phyloP scores from a whole-genome alignment of 2,888 invertebrate genomes.

The Cerceris ruficornis region DNA sequence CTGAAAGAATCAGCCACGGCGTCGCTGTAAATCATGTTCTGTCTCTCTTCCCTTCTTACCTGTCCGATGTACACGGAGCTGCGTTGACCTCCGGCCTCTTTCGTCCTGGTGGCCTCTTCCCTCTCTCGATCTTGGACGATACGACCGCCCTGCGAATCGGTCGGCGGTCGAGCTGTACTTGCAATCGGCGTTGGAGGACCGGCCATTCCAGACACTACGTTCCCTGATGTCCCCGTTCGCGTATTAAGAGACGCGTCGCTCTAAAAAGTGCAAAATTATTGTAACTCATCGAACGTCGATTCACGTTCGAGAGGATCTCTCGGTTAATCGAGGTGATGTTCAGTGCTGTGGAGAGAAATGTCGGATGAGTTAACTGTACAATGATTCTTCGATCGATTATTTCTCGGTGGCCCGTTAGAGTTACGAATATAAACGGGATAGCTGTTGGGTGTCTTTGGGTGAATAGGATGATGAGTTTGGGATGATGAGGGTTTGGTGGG shows the following conservation, averaged over 20 bases:
- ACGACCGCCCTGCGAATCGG: conserved; percentile 72
- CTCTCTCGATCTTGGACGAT: conserved; percentile 75
- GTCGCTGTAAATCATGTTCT: conserved; percentile 54
- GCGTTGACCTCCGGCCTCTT: conserved; percentile 76
- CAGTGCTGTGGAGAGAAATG: too few relatives aligned
- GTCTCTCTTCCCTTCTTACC: conserved; percentile 71
- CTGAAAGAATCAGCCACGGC: conserved; percentile 68
- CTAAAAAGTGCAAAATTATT: conserved; percentile 60
- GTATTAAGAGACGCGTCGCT: conserved; percentile 67
- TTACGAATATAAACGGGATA: too few relatives aligned
- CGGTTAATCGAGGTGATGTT: too few relatives aligned
- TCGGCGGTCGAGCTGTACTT: conserved; percentile 63
- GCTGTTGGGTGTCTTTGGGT: too few relatives aligned
- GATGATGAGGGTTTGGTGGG: too few relatives aligned
- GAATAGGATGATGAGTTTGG: too few relatives aligned
- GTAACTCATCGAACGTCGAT: too few relatives aligned
- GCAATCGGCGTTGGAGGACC: conserved; percentile 60
- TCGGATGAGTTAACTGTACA: too few relatives aligned
- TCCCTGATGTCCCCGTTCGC: conserved; percentile 56
- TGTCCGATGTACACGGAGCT: conserved; percentile 79
- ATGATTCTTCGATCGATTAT: too few relatives aligned
- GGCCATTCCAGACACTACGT: conserved; percentile 26
- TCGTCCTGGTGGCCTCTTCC: conserved; percentile 76
- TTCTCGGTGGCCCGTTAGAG: too few relatives aligned
- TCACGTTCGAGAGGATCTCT: too few relatives aligned